Evolutionary conservation across 1,140 invertebrate species (phyloP).

Genomic region (Tenebrio molitor): DNA sequence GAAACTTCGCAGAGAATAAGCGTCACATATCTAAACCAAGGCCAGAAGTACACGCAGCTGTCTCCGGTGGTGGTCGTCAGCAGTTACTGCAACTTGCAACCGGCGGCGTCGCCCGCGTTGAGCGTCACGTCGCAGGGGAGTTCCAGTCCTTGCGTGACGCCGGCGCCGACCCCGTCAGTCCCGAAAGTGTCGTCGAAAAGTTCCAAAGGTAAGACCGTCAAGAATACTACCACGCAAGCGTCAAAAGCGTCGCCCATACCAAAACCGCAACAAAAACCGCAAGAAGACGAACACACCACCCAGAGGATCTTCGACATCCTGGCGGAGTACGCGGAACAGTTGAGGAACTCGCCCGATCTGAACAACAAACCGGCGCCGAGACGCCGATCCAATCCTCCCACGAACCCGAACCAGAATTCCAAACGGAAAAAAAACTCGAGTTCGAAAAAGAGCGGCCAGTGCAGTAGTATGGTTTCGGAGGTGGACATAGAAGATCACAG

Average conservation of each 20-base stretch:
- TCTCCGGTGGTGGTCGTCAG: constrained; percentile 74
- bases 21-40: constrained; percentile 69
- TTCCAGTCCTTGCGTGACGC: constrained; percentile 73
- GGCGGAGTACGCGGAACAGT: constrained; percentile 84
- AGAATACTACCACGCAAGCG: constrained; percentile 71
- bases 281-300: constrained; percentile 86
- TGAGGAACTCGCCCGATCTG: constrained; percentile 82
- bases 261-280: constrained; percentile 80
- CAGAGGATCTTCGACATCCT: constrained; percentile 85
- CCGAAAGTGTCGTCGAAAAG: constrained; percentile 70
- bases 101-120: constrained; percentile 72
- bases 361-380: constrained; percentile 86
- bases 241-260: constrained; percentile 77
- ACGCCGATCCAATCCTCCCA: constrained; percentile 80
- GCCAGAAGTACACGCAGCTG: constrained; percentile 68
- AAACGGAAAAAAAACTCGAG: constrained; percentile 81
- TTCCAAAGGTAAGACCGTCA: constrained; percentile 70
- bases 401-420: constrained; percentile 77
- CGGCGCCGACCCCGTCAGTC: constrained; percentile 67
- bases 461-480: constrained; percentile 63
- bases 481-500: constrained; percentile 74
- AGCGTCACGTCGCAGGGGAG: constrained; percentile 76
- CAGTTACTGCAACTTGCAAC: constrained; percentile 69
- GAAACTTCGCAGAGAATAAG: constrained; percentile 60
- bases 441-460: constrained; percentile 70